Evolutionary conservation across 2,797 vertebrate genomes (phyloP), one percentile per base, ranked within the genome.

Genomic region (Helicolenus hilgendorfi): DNA sequence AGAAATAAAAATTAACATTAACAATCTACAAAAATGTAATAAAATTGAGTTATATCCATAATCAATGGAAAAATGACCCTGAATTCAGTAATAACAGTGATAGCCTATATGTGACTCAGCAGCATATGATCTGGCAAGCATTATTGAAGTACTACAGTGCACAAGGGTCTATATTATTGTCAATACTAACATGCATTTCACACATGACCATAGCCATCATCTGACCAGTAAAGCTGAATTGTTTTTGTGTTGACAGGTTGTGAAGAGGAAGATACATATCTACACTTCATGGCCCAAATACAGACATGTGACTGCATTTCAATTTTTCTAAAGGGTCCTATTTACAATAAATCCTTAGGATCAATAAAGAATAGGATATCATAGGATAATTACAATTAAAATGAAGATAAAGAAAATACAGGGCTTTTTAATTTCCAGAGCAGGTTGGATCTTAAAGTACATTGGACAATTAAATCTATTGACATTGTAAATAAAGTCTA

Each of bases 341-440:
- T 77, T 67, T 62, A 45, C 58, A 71, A 9, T 6, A 31, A 64
- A 84, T 80, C 58, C 69, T 41, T 78, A 41, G 59, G 70, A 72
- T 86, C 67, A 69, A 64, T 56, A 64, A 38, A 62, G 8, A 59
- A 69, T 29, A 53, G 4, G 10, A 59, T 59, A 41, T 58, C 18
- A 68, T 35, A 24, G 18, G 15, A 58, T 36, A 31, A 8, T 27
- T 11, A 13, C 49, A 45, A 45, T 45, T 18, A 35, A 29, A 55
- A 15, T 18, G 26, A 14, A 22, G 9, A 13, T 22, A 31, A 72
- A 45, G 4, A 33, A 15, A 36, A 55, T 3, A 2, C 3, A 7
- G 35, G 8, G 4, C 14, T 24, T 67, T 22, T 26, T 20, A 31
- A 33, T 56, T 45, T 26, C n/a, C 8, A 60, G 7, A 69, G 11